Conservation (phyloP, 2,797 vertebrate species). For the Moxostoma hubbsi region DNA sequence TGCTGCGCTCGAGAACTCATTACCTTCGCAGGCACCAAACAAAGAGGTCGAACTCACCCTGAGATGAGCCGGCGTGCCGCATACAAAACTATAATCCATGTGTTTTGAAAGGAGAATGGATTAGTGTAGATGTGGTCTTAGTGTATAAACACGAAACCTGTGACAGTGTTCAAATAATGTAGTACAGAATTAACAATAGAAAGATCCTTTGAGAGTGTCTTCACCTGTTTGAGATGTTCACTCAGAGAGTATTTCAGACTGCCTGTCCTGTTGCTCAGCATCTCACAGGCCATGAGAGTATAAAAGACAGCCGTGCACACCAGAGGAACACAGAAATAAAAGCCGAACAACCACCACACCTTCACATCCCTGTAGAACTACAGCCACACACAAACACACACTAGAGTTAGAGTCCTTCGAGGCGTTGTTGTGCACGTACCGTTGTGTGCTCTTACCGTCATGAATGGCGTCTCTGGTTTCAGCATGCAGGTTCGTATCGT, state of each 20-base stretch:
- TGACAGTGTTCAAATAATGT: too few species aligned
- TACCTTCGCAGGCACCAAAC: too few species aligned
- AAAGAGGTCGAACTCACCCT: too few species aligned
- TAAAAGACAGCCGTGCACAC: constrained; percentile 90
- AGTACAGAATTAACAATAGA: too few species aligned
- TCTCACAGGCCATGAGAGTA: constrained; percentile 91
- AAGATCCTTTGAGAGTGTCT: constrained; percentile 31
- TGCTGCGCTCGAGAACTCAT: too few species aligned
- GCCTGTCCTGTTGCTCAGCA: constrained; percentile 88
- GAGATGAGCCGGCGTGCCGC: too few species aligned
- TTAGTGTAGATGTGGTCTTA: too few species aligned
- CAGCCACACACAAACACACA: constrained; percentile 27
- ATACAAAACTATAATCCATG: too few species aligned
- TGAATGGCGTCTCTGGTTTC: constrained; percentile 78
- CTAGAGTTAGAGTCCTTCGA: too few species aligned
- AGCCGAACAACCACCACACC: constrained; percentile 95
- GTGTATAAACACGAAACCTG: too few species aligned
- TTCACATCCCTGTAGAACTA: constrained; percentile 89
- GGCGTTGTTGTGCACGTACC: constrained; percentile 56
- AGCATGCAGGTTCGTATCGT: constrained; percentile 87
- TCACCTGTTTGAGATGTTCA: constrained; percentile 94
- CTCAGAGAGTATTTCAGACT: constrained; percentile 87
- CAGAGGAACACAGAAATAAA: constrained; percentile 94
- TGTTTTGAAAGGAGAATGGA: too few species aligned
- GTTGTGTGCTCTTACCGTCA: constrained; percentile 70